Evolutionary conservation across 2,888 invertebrate genomes (phyloP), one percentile per base, ranked within the genome.

Genomic region (Caenorhabditis japonica): DNA sequence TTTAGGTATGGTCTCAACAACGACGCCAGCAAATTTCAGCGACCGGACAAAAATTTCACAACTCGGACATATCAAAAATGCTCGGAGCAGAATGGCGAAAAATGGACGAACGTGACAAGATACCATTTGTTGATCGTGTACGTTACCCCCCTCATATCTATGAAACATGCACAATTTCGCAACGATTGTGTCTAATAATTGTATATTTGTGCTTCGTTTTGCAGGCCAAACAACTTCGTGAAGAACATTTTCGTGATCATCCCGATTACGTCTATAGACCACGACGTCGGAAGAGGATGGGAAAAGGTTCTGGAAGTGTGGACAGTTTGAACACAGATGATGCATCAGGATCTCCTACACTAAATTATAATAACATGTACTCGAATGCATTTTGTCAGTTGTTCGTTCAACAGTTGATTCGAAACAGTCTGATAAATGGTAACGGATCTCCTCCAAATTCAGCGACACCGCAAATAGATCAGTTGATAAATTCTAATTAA

Each of bases 251-350:
- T 44, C 34, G 49, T 12, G 69, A 75, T 43, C 74, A 79, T 39
- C 79, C 79, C 0, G 71, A 79, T 52, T 79, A 79, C 56, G 79
- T 79, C 10, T 79, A 79, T 38, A 53, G 79, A 17, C 79, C 79
- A 25, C 43, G 77, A 47, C 66, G 77, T 68, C 64, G 77, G 47
- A 79, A 77, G 71, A 36, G 64, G 17, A 34, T 51, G 4, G 47
- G 4, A 23, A 59, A 49, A 19, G 55, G 55, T 13, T 27, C 51
- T 2, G 60, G 64, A 47, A 43, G 60, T 38, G 38, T 66, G 2
- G 68, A 71, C 39, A 56, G 68, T 53, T 30, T 23, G 17, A 49
- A 30, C 19, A 34, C 47, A 0, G 69, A 73, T 15, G 52, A 49
- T 7, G 34, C 69, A 15, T 17, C 46, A 12, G 51, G 27, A 33